Evolutionary conservation across 2,113 vertebrate species (phyloP), one percentile per base, ranked within the genome.

Genomic region (Gallinago paraguaiae): DNA sequence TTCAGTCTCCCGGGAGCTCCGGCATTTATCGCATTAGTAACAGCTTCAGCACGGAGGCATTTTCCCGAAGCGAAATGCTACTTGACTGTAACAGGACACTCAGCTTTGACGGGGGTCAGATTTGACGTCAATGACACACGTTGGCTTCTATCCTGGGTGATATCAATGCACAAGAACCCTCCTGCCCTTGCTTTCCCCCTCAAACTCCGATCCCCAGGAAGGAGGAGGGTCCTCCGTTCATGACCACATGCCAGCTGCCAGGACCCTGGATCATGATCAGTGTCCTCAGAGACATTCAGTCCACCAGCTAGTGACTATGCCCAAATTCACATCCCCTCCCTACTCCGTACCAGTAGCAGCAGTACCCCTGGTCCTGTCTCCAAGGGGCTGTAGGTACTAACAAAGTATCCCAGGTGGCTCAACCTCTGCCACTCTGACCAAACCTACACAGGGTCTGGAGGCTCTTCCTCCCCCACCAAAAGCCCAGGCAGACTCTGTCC

Each of bases 81-180:
- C 79, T 95, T 65, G 87, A 72, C 83, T 93, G 96, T 97, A 97
- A 97, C 2, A 75, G 83, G 96, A 97, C 76, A 94, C 96, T 83
- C 28, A 2, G 92, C 76, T 43, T 88, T 80, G 68, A n/a, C 17
- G 13, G 95, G 94, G 95, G 96, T 96, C 96, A 96, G 71, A 65
- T 86, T 93, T 96, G 96, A 97, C 96, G 95, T 97, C 96, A 96
- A 9, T 93, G 93, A 53, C 70, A 92, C 78, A 78, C 6, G 2
- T 33, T 95, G 96, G 87, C 91, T 82, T 59, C 77, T 46, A 67
- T 35, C 87, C 87, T 68, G 82, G 92, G 92, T 89, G 86, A 46
- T 96, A 97, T 90, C 67, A 3, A 70, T 96, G 90, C 91, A 74
- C 91, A 86, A 74, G 78, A 77, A 93, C 65, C 69, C n/a, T 88